Conservation (phyloP, 2,888 invertebrate genomes). For the Lasioglossum zephyrum region DNA sequence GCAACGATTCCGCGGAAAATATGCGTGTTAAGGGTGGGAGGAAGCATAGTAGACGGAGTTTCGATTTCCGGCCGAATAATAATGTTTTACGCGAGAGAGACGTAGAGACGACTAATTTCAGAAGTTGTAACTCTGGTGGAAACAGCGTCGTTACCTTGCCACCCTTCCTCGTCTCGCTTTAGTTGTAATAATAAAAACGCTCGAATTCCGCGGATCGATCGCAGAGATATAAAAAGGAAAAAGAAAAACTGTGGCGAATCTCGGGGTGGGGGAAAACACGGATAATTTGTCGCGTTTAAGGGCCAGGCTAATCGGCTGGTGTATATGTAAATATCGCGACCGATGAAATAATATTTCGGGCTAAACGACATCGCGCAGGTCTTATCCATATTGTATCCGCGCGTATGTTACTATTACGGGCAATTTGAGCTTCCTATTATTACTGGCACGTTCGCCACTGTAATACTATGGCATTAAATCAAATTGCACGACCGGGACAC, state of each 20-base stretch:
- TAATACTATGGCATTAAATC: conserved; percentile 60
- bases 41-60: background rate
- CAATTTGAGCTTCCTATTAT: conserved; percentile 62
- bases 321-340: conserved; percentile 46
- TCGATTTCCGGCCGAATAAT: conserved; percentile 7
- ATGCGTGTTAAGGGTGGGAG: background rate
- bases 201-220: background rate
- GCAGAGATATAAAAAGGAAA: background rate
- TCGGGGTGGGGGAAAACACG: background rate
- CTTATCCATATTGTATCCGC: conserved; percentile 56
- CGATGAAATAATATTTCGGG: conserved; percentile 38
- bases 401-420: conserved; percentile 57
- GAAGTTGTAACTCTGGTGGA: conserved; percentile 7
- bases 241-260: background rate
- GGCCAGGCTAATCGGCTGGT: conserved; percentile 29
- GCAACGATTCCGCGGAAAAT: background rate
- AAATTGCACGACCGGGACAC: conserved; percentile 55
- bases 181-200: background rate
- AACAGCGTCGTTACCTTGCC: background rate
- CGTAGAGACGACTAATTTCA: background rate
- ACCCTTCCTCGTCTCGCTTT: background rate
- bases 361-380: conserved; percentile 27
- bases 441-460: conserved; percentile 55
- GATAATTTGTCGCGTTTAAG: conserved; percentile 24
- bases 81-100: background rate